These are phyloP conservation scores for Bathynomus jamesi DNA, from an alignment of 1,140 invertebrate species.

Conservation along the genomic window DNA sequence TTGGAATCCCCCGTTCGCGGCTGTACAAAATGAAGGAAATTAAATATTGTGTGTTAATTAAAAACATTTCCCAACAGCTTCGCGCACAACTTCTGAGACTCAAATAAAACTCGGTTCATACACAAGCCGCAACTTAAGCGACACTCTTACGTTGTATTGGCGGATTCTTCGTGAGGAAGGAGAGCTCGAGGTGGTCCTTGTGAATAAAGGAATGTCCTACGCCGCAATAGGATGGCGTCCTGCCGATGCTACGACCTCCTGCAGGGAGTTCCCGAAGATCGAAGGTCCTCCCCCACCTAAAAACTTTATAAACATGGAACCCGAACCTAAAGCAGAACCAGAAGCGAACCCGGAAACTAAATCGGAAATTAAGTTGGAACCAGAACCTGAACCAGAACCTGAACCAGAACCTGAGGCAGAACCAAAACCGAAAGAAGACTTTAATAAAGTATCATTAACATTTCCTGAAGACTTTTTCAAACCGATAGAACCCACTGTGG, in stretches of 20 bases:
- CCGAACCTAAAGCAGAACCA: slow-evolving; percentile 40
- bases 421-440: background rate
- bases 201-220: slow-evolving; percentile 75
- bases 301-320: slow-evolving; percentile 10
- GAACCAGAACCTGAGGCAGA: background rate
- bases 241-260: slow-evolving; percentile 57
- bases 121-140: slow-evolving; percentile 59
- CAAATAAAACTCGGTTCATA: slow-evolving; percentile 60
- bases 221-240: slow-evolving; percentile 79
- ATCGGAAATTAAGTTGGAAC: slow-evolving; percentile 43
- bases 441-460: too few species aligned
- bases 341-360: slow-evolving; percentile 40
- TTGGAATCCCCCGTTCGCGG: too few species aligned
- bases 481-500: too few species aligned
- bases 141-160: slow-evolving; percentile 71
- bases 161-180: slow-evolving; percentile 64
- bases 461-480: too few species aligned
- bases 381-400: slow-evolving; percentile 33
- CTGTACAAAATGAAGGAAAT: too few species aligned
- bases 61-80: too few species aligned
- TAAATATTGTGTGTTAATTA: too few species aligned
- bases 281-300: slow-evolving; percentile 7
- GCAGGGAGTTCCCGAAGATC: slow-evolving; percentile 60
- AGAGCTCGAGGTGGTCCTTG: slow-evolving; percentile 75
- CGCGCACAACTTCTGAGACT: slow-evolving; percentile 52